Evolutionary conservation across 2,797 vertebrate species (phyloP).

Genomic region (Mycteria americana): DNA sequence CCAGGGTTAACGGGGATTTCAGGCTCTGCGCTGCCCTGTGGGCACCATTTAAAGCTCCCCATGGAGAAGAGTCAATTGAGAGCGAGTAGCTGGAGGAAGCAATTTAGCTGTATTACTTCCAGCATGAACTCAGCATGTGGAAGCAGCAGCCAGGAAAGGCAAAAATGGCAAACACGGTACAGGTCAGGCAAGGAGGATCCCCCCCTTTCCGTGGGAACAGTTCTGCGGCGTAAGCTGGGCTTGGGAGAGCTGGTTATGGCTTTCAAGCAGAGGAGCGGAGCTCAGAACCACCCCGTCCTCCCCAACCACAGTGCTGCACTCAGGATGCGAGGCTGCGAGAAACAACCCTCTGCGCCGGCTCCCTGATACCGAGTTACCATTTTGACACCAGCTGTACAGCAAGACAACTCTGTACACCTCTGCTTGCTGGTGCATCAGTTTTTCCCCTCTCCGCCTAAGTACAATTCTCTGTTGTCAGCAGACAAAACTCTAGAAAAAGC

Average conservation of each 20-base stretch:
- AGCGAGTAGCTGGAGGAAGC: slow-evolving; percentile 41
- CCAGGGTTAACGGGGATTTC: slow-evolving; percentile 19
- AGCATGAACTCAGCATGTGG: slow-evolving; percentile 19
- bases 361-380: neutral
- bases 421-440: neutral
- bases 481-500: neutral
- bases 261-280: neutral
- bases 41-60: slow-evolving; percentile 46
- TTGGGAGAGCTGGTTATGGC: neutral
- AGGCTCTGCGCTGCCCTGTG: neutral
- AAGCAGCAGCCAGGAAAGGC: neutral
- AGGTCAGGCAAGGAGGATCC: neutral
- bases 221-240: neutral
- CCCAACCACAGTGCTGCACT: neutral
- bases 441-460: neutral
- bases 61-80: slow-evolving; percentile 41
- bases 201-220: neutral
- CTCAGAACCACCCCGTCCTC: neutral
- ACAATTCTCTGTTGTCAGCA: neutral
- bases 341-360: neutral
- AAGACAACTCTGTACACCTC: neutral
- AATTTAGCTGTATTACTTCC: slow-evolving; percentile 46
- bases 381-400: neutral
- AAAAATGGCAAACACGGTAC: neutral
- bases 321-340: neutral